phyloP scores from a whole-genome alignment of 2,888 invertebrate species.

The Lypha dubia region DNA sequence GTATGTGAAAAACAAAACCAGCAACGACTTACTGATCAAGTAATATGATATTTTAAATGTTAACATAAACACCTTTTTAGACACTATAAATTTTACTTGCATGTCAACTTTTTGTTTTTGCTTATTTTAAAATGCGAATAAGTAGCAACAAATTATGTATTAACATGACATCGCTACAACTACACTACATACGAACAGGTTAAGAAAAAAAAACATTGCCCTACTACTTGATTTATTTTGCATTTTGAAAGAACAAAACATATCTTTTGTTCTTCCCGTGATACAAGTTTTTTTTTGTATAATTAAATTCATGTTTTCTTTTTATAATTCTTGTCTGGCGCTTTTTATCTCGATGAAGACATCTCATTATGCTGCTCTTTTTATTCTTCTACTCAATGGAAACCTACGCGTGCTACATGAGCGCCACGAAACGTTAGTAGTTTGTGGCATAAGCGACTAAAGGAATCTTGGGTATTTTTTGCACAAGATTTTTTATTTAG shows the following conservation, averaged over 20 bases:
- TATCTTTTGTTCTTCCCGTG: slow-evolving; percentile 25
- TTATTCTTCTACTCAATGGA: neutral
- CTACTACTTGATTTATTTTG: slow-evolving; percentile 30
- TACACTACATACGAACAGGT: slow-evolving; percentile 25
- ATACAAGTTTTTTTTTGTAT: slow-evolving; percentile 35
- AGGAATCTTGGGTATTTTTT: neutral
- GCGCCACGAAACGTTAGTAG: neutral
- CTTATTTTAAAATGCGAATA: slow-evolving; percentile 1
- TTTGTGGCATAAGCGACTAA: neutral
- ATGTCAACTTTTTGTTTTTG: slow-evolving; percentile 33
- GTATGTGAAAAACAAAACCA: slow-evolving; percentile 8
- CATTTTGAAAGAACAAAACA: neutral
- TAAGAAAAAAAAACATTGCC: slow-evolving; percentile 58
- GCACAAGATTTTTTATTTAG: slow-evolving; percentile 13
- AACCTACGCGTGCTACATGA: slow-evolving; percentile 50
- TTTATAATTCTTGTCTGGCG: slow-evolving; percentile 69
- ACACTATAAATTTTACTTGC: slow-evolving; percentile 45
- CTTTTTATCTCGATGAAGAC: slow-evolving; percentile 57
- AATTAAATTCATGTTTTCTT: slow-evolving; percentile 61
- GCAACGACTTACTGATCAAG: slow-evolving; percentile 38
- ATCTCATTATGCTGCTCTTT: neutral
- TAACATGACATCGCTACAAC: slow-evolving; percentile 66
- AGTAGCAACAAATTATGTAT: slow-evolving; percentile 70
- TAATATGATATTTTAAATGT: slow-evolving; percentile 64
- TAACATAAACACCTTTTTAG: slow-evolving; percentile 64